Evolutionary conservation across 2,113 vertebrate genomes (phyloP).

Genomic region (Poecilia latipinna): DNA sequence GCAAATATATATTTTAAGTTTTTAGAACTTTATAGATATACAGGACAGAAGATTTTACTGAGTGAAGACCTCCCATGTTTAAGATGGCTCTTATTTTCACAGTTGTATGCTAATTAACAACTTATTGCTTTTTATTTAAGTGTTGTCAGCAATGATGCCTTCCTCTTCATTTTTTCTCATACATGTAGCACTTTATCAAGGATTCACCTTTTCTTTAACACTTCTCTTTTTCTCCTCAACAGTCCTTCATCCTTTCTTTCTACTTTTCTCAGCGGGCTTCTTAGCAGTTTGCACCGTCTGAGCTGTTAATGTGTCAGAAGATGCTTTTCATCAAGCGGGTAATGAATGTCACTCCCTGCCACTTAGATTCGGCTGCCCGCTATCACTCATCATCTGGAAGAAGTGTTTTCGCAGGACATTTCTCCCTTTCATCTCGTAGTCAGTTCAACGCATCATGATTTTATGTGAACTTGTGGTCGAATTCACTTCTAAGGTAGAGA

Average conservation of each 20-base stretch:
- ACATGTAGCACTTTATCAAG: neutral
- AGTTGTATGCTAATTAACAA: neutral
- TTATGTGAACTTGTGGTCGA: constrained; percentile 27
- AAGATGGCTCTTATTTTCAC: neutral
- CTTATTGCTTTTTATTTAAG: too few relatives aligned
- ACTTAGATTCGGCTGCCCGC: neutral
- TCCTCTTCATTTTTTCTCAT: neutral
- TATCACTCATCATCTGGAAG: constrained; percentile 34
- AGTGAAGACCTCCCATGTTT: neutral
- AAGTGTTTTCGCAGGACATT: constrained; percentile 16
- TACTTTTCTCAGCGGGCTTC: constrained; percentile 8
- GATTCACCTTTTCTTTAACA: neutral
- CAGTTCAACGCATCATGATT: constrained; percentile 44
- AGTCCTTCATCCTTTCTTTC: neutral
- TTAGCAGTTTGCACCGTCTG: constrained; percentile 7
- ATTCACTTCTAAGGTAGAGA: constrained; percentile 18
- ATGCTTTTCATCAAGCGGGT: neutral
- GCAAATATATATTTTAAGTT: neutral
- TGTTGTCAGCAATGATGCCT: neutral
- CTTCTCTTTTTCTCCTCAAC: neutral
- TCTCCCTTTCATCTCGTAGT: constrained; percentile 33
- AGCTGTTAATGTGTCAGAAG: constrained; percentile 4
- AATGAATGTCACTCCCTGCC: constrained; percentile 12
- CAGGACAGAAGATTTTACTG: neutral
- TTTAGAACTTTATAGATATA: neutral